phyloP scores from a whole-genome alignment of 2,888 invertebrate species.

The Acleris laterana region DNA sequence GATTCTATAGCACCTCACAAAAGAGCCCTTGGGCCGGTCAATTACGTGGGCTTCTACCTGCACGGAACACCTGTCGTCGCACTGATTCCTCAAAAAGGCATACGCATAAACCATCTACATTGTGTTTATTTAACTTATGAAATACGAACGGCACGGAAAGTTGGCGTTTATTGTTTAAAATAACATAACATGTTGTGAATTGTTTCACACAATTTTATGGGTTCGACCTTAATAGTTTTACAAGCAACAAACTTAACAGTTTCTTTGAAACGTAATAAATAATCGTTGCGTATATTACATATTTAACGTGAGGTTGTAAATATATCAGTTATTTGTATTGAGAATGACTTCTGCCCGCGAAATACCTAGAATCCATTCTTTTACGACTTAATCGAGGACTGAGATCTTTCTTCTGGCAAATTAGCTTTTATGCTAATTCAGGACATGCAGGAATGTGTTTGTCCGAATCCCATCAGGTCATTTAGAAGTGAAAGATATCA shows the following conservation, averaged over 20 bases:
- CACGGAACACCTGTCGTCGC: slow-evolving; percentile 74
- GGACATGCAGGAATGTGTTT: too few species aligned
- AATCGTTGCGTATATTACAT: not conserved
- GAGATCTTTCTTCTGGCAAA: too few species aligned
- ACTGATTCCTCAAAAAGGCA: slow-evolving; percentile 15
- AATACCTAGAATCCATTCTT: too few species aligned
- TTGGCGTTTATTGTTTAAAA: slow-evolving; percentile 11
- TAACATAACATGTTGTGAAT: slow-evolving; percentile 8
- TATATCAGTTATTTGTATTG: too few species aligned
- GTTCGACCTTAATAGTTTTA: slow-evolving; percentile 21
- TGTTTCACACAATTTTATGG: slow-evolving; percentile 11
- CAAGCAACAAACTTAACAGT: slow-evolving; percentile 14
- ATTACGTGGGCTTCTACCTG: slow-evolving; percentile 68
- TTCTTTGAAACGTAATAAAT: slow-evolving; percentile 16
- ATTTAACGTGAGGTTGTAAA: too few species aligned
- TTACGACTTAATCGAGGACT: too few species aligned
- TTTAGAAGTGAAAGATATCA: too few species aligned
- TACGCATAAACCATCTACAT: slow-evolving; percentile 2
- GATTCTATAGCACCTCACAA: slow-evolving; percentile 52
- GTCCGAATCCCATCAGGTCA: too few species aligned
- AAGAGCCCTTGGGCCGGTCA: slow-evolving; percentile 52
- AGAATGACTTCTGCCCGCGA: too few species aligned
- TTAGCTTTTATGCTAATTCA: too few species aligned
- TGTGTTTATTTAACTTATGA: slow-evolving; percentile 13
- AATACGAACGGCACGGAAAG: slow-evolving; percentile 14